phyloP scores from a whole-genome alignment of 2,888 invertebrate genomes.

The Erebia aethiops region DNA sequence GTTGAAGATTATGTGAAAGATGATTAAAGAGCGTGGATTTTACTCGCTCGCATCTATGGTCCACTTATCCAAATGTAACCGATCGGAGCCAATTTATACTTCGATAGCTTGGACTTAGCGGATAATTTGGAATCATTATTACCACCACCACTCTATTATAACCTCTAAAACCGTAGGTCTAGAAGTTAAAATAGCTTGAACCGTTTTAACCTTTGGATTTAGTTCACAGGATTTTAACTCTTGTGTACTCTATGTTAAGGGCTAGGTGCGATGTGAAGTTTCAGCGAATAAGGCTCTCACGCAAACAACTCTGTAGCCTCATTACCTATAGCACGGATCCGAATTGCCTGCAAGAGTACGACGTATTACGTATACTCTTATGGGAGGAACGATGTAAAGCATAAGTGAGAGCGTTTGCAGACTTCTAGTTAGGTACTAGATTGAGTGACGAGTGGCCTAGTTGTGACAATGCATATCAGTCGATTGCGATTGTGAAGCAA shows the following conservation, averaged over 20 bases:
- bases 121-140: slow-evolving; percentile 26
- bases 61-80: slow-evolving; percentile 15
- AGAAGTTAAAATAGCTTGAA: slow-evolving; percentile 1
- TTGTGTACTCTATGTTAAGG: not conserved
- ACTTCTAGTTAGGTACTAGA: too few species aligned
- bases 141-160: not conserved
- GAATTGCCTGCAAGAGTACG: not conserved
- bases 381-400: not conserved
- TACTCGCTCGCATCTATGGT: not conserved
- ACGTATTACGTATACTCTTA: not conserved
- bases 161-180: not conserved
- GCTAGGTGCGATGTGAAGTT: not conserved
- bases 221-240: not conserved
- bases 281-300: slow-evolving; percentile 1
- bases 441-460: too few species aligned
- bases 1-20: too few species aligned
- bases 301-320: slow-evolving; percentile 4
- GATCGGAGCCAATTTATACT: slow-evolving; percentile 25
- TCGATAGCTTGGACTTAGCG: slow-evolving; percentile 25
- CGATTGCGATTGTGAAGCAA: too few species aligned
- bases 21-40: too few species aligned
- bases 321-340: slow-evolving; percentile 3
- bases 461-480: too few species aligned
- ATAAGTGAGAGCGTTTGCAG: not conserved
- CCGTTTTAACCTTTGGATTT: not conserved